These are phyloP conservation scores for Protodeltote pygarga DNA, from an alignment of 2,888 invertebrate genomes.

Conservation along the genomic window DNA sequence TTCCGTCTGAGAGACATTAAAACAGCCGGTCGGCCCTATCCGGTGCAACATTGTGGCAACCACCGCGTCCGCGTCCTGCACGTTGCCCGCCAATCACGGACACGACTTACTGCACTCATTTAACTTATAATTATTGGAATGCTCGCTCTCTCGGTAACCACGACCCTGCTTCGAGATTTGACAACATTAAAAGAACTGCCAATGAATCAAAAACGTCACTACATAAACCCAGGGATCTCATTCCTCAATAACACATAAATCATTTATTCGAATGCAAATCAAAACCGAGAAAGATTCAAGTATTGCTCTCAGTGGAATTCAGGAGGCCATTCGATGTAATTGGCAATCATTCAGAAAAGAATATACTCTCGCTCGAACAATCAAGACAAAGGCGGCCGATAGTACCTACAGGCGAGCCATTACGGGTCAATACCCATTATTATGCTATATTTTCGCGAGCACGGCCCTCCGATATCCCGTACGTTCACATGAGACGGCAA, in stretches of 20 bases:
- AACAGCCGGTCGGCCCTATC: slow-evolving; percentile 82
- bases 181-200: slow-evolving; percentile 33
- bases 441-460: slow-evolving; percentile 87
- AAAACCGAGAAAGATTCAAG: slow-evolving; percentile 73
- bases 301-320: slow-evolving; percentile 80
- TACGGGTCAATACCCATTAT: slow-evolving; percentile 87
- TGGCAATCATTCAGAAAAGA: slow-evolving; percentile 85
- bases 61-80: slow-evolving; percentile 51
- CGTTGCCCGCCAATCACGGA: slow-evolving; percentile 3
- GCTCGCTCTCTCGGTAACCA: slow-evolving; percentile 5
- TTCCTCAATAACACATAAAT: slow-evolving; percentile 80
- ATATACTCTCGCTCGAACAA: slow-evolving; percentile 82
- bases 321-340: slow-evolving; percentile 85
- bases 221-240: slow-evolving; percentile 52
- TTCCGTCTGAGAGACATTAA: slow-evolving; percentile 86
- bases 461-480: slow-evolving; percentile 83
- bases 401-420: slow-evolving; percentile 84
- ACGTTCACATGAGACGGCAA: slow-evolving; percentile 84
- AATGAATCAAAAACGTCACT: slow-evolving; percentile 50
- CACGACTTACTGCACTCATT: slow-evolving; percentile 18
- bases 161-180: slow-evolving; percentile 29
- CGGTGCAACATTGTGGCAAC: slow-evolving; percentile 83
- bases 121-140: slow-evolving; percentile 29
- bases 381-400: slow-evolving; percentile 86
- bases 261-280: slow-evolving; percentile 80